Evolutionary conservation across 2,113 vertebrate genomes (phyloP).

Genomic region (Carollia perspicillata): DNA sequence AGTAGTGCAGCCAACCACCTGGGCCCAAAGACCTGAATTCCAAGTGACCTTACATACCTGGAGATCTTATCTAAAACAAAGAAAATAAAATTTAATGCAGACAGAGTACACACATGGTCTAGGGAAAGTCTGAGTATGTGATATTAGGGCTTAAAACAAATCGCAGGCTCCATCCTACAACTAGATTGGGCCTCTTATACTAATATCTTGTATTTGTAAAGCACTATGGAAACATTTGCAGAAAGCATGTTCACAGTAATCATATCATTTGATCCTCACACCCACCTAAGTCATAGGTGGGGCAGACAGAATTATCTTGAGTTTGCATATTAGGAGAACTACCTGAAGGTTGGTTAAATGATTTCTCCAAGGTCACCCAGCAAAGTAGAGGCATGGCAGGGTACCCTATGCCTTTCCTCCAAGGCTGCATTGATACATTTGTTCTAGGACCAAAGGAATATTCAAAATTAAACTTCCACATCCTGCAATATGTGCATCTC

Average conservation of each 20-base stretch:
- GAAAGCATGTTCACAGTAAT: neutral
- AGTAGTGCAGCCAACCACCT: neutral
- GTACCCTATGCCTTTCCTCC: neutral
- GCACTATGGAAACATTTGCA: neutral
- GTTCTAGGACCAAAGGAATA: slow-evolving; percentile 1
- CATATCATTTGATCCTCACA: neutral
- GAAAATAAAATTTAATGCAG: neutral
- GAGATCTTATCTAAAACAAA: slow-evolving; percentile 45
- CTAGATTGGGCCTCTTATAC: neutral
- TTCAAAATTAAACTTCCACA: neutral
- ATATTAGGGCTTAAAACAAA: neutral
- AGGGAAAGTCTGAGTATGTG: neutral
- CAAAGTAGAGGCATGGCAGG: neutral
- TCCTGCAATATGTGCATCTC: too few species aligned
- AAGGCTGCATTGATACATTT: neutral
- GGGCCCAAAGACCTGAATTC: neutral
- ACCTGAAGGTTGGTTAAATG: neutral
- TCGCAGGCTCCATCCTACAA: neutral
- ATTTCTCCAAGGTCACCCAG: slow-evolving; percentile 31
- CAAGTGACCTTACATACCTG: neutral
- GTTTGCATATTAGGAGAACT: neutral
- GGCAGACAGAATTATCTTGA: neutral
- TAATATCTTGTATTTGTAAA: neutral
- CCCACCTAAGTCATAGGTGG: neutral
- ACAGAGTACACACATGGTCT: neutral